Evolutionary conservation across 2,888 invertebrate genomes (phyloP).

Genomic region (Morinoia aosen): DNA sequence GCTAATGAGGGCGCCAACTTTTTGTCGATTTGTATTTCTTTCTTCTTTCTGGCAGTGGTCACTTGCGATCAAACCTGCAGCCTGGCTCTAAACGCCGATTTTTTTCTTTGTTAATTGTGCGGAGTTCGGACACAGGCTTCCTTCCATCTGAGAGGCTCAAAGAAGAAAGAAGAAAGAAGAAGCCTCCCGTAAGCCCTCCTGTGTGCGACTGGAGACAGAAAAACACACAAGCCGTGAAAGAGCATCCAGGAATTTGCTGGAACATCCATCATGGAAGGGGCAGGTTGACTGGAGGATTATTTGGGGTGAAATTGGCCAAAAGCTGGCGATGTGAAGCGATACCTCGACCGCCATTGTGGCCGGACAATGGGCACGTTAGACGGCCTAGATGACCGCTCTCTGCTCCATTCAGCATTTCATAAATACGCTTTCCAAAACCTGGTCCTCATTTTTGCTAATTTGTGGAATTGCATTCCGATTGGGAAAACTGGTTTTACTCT

Average conservation of each 20-base stretch:
- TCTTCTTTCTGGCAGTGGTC: background rate
- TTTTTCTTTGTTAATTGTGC: slow-evolving; percentile 12
- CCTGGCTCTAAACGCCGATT: background rate
- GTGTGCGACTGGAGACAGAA: background rate
- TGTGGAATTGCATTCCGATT: background rate
- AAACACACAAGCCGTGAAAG: background rate
- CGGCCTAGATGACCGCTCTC: background rate
- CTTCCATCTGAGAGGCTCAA: background rate
- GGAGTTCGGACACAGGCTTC: background rate
- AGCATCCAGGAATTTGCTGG: background rate
- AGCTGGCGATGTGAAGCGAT: background rate
- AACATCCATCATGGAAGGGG: background rate
- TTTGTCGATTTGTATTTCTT: background rate
- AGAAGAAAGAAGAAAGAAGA: background rate
- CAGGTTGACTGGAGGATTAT: background rate
- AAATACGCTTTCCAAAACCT: background rate
- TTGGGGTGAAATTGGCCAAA: slow-evolving; percentile 10
- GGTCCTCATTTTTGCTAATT: background rate
- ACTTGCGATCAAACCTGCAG: background rate
- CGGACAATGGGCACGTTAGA: background rate
- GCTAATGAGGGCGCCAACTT: background rate
- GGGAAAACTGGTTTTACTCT: background rate
- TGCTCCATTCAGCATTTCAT: background rate
- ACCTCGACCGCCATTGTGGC: background rate
- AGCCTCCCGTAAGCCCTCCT: background rate